Conservation (phyloP, 92 coral and sea anemone genomes). For the Diadumene lineata region DNA sequence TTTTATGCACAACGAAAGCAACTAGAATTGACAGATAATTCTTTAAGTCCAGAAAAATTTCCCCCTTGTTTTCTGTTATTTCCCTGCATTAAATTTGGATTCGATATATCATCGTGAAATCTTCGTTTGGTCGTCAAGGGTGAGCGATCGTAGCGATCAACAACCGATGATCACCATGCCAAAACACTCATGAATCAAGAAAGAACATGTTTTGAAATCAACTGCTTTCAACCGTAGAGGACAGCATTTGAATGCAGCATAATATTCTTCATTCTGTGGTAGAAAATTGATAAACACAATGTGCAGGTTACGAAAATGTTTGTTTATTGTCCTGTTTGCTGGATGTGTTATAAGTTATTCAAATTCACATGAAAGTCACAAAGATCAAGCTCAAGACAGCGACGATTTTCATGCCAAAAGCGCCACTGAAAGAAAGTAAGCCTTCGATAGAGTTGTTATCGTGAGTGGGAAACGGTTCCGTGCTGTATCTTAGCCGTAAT, state of each 20-base stretch:
- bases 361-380: conserved; percentile 10
- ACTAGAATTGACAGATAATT: too few relatives aligned
- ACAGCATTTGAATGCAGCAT: too few relatives aligned
- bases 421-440: conserved; percentile 47
- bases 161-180: not conserved
- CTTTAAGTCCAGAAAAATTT: not conserved
- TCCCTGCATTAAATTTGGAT: not conserved
- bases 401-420: conserved; percentile 44
- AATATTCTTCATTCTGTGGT: too few relatives aligned
- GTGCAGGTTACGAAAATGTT: not conserved
- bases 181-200: not conserved
- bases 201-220: not conserved
- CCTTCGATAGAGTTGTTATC: not conserved
- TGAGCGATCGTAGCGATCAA: not conserved
- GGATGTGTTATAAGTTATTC: too few relatives aligned
- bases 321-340: too few relatives aligned
- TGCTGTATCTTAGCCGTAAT: too few relatives aligned
- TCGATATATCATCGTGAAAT: not conserved
- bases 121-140: not conserved
- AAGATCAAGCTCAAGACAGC: conserved; percentile 30
- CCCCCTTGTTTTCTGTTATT: too few relatives aligned
- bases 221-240: not conserved
- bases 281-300: not conserved
- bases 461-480: too few relatives aligned
- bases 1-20: not conserved